phyloP scores from a whole-genome alignment of 2,888 invertebrate genomes.

The Argynnis bischoffii region DNA sequence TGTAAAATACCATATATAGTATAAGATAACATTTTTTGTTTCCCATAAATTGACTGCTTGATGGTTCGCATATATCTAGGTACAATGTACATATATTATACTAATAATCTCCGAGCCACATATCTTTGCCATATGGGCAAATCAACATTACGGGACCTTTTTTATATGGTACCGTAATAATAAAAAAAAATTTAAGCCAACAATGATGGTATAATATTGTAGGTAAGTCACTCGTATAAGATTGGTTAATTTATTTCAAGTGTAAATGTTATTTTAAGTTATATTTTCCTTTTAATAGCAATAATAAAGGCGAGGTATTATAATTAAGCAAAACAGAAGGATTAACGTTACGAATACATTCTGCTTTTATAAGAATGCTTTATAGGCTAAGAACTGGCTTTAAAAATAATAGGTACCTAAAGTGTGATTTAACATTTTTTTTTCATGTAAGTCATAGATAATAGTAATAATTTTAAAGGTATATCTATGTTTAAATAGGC shows the following conservation, averaged over 20 bases:
- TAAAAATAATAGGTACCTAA: not conserved
- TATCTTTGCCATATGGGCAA: not conserved
- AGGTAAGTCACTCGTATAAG: too few species aligned
- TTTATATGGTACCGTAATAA: too few species aligned
- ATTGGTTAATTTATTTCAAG: not conserved
- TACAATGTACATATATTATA: too few species aligned
- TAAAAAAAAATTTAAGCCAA: too few species aligned
- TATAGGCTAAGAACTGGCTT: not conserved
- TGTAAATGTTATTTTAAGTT: not conserved
- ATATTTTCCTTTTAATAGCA: constrained; percentile 17
- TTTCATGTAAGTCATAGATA: not conserved
- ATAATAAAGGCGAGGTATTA: constrained; percentile 28
- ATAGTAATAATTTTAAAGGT: too few species aligned
- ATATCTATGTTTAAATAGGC: too few species aligned
- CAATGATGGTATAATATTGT: too few species aligned
- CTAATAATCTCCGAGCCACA: not conserved
- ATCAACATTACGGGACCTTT: too few species aligned
- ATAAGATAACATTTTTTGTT: too few species aligned
- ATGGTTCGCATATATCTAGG: too few species aligned
- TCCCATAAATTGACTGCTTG: too few species aligned
- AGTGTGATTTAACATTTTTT: not conserved
- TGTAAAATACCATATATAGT: too few species aligned
- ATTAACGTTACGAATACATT: constrained; percentile 29
- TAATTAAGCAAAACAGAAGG: constrained; percentile 20
- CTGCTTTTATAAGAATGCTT: constrained; percentile 25